Base-by-base conservation (phyloP, 2,888 invertebrate species). In the Drosophila picticornis region DNA sequence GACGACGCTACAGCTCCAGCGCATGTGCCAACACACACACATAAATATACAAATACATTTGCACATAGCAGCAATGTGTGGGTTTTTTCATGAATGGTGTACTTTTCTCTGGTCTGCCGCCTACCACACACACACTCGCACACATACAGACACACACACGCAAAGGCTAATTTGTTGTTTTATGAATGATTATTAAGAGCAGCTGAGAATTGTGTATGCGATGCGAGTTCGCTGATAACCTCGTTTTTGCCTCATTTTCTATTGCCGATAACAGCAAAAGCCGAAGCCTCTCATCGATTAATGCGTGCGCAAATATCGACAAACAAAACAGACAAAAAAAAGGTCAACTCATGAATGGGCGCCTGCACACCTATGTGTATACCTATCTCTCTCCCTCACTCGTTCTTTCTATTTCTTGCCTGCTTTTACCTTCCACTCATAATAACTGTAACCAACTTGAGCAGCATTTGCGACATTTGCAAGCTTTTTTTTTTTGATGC, bases 11-110 rank as follows among this genome's bases (percentile, higher is more conserved):
- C 66, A 55, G 75, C 76, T 73, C 29, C 60, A 78, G 80, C 84
- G 80, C 84, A 84, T 87, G 90, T 86, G 88, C 86, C 78, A 80
- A 72, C 90, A 79, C 32, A 58, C 36, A 66, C 59, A 62, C 53
- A 60, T 31, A 57, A 36, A 52, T 34, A 61, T 43, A 66, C 46
- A 46, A 46, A 46, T 46, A 25, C 53, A 36, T 55, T 61, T 48
- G 38, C 46, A 60, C 43, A 80, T 75, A 58, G 67, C 69, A 84
- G 73, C 75, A 80, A 75, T 88, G 90, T 90, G 90, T 88, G 88
- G 90, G 88, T 88, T 89, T 90, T 87, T 88, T 88, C 90, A 88
- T 88, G 88, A 88, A 88, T 88, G 88, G 80, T 87, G 90, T 87
- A 90, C 90, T 86, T 88, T 87, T 84, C 90, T 87, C 89, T 80